These are phyloP conservation scores for Phyllostomus discolor DNA, from an alignment of 2,113 vertebrate species.

Conservation along the genomic window DNA sequence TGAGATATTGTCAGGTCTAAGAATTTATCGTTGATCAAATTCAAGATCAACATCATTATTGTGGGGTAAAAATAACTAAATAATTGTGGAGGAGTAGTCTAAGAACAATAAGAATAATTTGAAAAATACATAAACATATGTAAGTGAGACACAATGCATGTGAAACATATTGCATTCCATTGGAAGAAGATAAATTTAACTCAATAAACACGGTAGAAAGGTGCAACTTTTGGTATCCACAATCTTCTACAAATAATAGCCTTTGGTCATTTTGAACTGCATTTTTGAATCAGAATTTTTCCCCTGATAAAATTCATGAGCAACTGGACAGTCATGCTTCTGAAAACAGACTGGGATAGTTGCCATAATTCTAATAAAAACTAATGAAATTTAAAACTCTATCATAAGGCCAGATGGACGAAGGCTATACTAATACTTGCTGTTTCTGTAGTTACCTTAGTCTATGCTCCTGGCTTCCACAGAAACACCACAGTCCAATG, in stretches of 20 bases:
- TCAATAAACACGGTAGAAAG: neutral
- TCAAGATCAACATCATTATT: neutral
- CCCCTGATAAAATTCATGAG: slow-evolving; percentile 11
- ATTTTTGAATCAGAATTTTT: neutral
- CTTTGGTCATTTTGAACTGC: neutral
- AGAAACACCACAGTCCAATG: neutral
- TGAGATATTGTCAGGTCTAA: neutral
- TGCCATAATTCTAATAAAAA: slow-evolving; percentile 50
- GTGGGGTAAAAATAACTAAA: neutral
- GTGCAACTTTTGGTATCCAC: neutral
- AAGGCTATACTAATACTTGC: neutral
- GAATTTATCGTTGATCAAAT: neutral
- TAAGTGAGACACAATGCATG: neutral
- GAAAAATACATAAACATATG: neutral
- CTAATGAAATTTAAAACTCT: slow-evolving; percentile 46
- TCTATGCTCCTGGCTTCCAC: neutral
- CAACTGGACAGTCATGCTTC: neutral
- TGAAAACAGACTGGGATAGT: neutral
- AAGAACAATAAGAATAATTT: neutral
- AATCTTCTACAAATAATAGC: neutral
- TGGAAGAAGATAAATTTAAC: neutral
- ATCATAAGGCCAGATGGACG: neutral
- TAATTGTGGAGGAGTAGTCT: neutral
- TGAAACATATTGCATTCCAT: neutral
- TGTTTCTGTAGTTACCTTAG: slow-evolving; percentile 25